Evolutionary conservation across 2,888 invertebrate genomes (phyloP).

Genomic region (Archips xylosteana): DNA sequence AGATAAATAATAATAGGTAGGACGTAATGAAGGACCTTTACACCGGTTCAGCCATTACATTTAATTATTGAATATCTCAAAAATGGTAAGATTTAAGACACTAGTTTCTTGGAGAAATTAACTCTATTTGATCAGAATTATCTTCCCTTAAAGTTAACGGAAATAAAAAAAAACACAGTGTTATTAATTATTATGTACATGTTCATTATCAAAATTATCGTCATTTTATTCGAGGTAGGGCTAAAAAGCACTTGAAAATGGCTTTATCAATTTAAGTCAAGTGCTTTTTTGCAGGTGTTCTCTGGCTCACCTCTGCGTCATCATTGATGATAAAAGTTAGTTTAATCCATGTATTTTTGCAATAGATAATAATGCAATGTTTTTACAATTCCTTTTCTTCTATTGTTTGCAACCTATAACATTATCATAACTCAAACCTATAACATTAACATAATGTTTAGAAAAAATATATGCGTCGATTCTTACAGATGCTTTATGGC

Average conservation of each 20-base stretch:
- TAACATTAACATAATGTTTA: background rate
- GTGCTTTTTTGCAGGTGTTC: constrained; percentile 8
- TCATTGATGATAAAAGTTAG: background rate
- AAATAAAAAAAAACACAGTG: too few species aligned
- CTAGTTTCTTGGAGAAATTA: too few species aligned
- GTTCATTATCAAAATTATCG: background rate
- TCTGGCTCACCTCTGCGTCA: background rate
- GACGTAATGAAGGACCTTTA: too few species aligned
- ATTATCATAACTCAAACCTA: background rate
- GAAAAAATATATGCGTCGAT: background rate
- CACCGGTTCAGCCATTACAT: too few species aligned
- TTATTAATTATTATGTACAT: too few species aligned
- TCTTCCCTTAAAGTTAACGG: too few species aligned
- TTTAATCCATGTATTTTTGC: background rate
- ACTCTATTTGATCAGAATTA: too few species aligned
- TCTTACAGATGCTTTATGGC: background rate
- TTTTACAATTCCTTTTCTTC: background rate
- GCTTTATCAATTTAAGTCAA: constrained; percentile 2
- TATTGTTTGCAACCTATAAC: background rate
- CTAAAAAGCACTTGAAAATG: constrained; percentile 3
- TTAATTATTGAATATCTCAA: too few species aligned
- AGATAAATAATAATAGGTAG: too few species aligned
- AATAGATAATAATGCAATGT: background rate
- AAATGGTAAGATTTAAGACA: too few species aligned
- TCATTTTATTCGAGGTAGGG: background rate